Base-by-base conservation (phyloP, 2,888 invertebrate species). In the Orgyia antiqua region DNA sequence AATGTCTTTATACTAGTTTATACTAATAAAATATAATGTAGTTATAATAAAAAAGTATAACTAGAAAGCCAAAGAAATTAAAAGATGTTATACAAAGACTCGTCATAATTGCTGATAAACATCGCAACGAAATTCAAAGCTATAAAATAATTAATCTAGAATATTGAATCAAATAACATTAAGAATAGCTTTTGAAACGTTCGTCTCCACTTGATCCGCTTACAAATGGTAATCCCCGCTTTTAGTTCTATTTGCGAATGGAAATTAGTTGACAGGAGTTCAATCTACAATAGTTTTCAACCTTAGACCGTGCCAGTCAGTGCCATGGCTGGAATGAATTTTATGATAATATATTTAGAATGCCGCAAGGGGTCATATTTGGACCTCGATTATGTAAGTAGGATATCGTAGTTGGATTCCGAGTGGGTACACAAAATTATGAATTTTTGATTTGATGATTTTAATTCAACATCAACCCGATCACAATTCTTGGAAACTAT, bases 201-300 rank as follows among this genome's bases (percentile, higher is more conserved):
- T 62, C 46, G 55, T 51, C 56, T 48, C 50, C 48, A 50, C 51
- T 62, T 55, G 45, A 62, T 54, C 58, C 69, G 66, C 71, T 74
- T 64, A 63, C 61, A 57, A 58, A 68, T 74, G 74, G 68, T 71
- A 76, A 77, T 78, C 56, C 54, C 51, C 52, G 75, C 77, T 75
- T 76, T 75, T 66, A 71, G 74, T 65, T 65, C 67, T 67, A 73
- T 72, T 76, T 70, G 71, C 68, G 55, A 72, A 75, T 77, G 76
- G 65, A 72, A 74, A 76, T 74, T 63, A 67, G 67, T 56, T 60
- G 55, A 59, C 58, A 51, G 54, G 51, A 51, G 53, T 49, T 54
- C 61, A 51, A 55, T 57, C 45, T 48, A 48, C 42, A 52, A 68
- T 68, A 68, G 69, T 73, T 70, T 65, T 52, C 51, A 36, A 33